phyloP scores from a whole-genome alignment of 2,797 vertebrate genomes.

The Lepilemur septentrionalis region DNA sequence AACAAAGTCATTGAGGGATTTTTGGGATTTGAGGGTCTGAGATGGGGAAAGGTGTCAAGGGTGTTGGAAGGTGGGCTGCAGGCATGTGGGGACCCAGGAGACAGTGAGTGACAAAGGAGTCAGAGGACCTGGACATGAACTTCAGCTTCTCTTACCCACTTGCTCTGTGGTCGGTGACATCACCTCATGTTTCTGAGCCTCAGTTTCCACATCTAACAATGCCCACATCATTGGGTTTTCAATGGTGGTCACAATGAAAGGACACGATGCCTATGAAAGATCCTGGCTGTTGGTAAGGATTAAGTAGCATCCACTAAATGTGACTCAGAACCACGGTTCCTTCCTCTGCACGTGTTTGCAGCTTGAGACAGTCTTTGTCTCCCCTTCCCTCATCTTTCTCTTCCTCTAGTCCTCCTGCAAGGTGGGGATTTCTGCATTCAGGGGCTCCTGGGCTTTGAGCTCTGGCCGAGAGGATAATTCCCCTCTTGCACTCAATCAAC shows the following conservation, averaged over 20 bases:
- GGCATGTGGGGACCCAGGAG: background rate
- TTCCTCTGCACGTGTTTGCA: background rate
- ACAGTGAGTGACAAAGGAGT: background rate
- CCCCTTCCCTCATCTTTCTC: background rate
- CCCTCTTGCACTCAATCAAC: conserved; percentile 50
- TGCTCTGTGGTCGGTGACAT: background rate
- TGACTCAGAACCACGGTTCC: background rate
- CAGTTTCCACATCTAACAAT: background rate
- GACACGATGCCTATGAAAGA: background rate
- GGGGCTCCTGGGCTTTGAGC: background rate
- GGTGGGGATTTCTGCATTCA: background rate
- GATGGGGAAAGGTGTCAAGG: background rate
- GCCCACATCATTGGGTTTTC: rapidly evolving
- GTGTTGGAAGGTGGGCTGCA: background rate
- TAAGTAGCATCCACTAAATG: background rate
- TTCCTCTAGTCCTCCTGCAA: background rate
- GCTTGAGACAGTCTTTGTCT: background rate
- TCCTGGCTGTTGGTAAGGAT: background rate
- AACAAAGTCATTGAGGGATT: background rate
- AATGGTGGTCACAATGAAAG: background rate
- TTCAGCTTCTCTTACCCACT: background rate
- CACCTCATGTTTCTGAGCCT: background rate
- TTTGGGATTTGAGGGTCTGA: background rate
- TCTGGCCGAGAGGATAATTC: conserved; percentile 16
- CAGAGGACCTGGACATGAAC: too few species aligned